Conservation (phyloP, 2,113 vertebrate species). For the Sylvia atricapilla region DNA sequence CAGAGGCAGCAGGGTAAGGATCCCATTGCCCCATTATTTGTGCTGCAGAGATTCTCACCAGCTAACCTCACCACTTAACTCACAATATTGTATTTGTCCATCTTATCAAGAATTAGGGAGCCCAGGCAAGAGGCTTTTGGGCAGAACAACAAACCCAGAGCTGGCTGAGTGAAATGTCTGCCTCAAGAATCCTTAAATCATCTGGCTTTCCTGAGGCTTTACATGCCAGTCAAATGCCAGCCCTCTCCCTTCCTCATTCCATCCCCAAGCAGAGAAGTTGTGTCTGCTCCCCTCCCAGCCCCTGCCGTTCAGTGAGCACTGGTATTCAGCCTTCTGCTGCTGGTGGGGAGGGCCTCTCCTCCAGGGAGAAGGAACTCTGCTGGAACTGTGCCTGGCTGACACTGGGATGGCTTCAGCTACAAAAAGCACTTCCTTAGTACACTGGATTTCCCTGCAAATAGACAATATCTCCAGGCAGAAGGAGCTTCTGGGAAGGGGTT, state of each 20-base stretch:
- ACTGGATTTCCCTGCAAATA: not conserved
- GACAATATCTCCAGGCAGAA: not conserved
- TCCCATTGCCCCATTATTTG: rapidly evolving
- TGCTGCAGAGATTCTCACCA: not conserved
- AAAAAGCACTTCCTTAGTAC: rapidly evolving
- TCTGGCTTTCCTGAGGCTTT: not conserved
- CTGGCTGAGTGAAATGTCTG: not conserved
- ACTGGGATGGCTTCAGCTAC: not conserved
- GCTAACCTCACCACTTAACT: not conserved
- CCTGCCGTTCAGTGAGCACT: not conserved
- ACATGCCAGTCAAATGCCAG: rapidly evolving
- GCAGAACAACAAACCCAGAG: not conserved
- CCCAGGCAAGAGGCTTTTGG: not conserved
- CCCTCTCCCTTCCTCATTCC: not conserved
- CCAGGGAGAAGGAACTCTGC: not conserved
- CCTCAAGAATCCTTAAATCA: not conserved
- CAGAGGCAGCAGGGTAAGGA: not conserved
- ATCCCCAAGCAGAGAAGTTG: not conserved
- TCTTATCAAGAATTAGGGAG: not conserved
- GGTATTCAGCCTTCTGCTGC: not conserved
- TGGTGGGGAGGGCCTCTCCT: not conserved
- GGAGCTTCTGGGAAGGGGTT: not conserved
- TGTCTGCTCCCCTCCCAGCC: not conserved
- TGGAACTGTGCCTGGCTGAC: rapidly evolving
- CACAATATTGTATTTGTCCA: not conserved